These are phyloP conservation scores for Congeria kusceri DNA, from an alignment of 2,888 invertebrate species.

Conservation along the genomic window DNA sequence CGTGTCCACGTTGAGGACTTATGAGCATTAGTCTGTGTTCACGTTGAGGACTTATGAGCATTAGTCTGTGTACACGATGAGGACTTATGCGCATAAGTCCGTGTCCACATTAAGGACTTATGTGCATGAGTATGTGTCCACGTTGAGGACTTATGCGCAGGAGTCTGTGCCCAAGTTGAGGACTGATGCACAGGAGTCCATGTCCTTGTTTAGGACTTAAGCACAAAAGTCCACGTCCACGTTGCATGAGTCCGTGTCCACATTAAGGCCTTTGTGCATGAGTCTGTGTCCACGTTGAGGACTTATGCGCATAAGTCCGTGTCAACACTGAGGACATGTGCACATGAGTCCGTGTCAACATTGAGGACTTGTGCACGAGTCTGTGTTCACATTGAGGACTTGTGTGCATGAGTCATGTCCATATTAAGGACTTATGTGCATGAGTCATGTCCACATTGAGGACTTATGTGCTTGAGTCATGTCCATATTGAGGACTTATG, in stretches of 20 bases:
- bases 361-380: constrained; percentile 42
- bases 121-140: too few species aligned
- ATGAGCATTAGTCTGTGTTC: constrained; percentile 61
- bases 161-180: not conserved
- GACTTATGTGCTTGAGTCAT: too few species aligned
- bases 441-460: constrained; percentile 46
- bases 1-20: constrained; percentile 2
- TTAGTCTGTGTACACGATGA: constrained; percentile 46
- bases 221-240: too few species aligned
- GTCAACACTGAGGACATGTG: not conserved
- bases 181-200: constrained; percentile 59
- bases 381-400: too few species aligned
- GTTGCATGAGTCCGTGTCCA: too few species aligned
- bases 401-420: too few species aligned
- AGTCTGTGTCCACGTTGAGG: constrained; percentile 42
- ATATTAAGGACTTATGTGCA: constrained; percentile 77
- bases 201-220: too few species aligned
- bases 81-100: not conserved
- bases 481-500: constrained; percentile 20
- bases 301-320: not conserved
- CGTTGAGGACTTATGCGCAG: constrained; percentile 57
- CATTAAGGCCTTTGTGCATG: constrained; percentile 44
- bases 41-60: too few species aligned
- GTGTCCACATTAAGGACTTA: not conserved
- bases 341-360: not conserved